Base-by-base conservation (phyloP, 2,113 vertebrate species). In the Morone chrysops region DNA sequence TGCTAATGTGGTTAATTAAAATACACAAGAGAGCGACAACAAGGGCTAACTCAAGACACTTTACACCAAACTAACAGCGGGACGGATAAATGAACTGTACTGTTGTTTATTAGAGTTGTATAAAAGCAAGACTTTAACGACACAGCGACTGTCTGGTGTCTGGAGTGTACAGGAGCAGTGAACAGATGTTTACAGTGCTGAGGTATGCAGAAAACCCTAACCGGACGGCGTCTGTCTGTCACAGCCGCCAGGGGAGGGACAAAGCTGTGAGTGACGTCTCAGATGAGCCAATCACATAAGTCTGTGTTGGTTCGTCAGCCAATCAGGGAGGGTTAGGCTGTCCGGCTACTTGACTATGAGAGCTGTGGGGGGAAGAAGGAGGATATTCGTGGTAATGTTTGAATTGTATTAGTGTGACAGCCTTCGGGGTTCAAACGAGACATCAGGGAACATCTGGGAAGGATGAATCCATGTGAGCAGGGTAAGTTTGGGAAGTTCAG, bases 291-390 rank as follows among this genome's bases (percentile, higher is more conserved):
- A 95, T 93, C 87, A 85, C 1, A 8, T 11, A 0, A 13, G 2
- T 48, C 10, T 4, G 4, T 81, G 68, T 70, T 1, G 11, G 20
- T 40, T 68, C 18, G 0, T 22, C 63, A 77, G 68, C 95, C 93
- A 96, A 93, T 95, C 82, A 43, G 7, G 0, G 18, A 0, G 0
- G 0, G 57, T 70, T 90, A 70, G 78, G 82, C 77, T 88, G 86
- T 89, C 66, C 78, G 3, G 16, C 10, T 14, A 47, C 91, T 92
- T 94, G 92, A 93, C 83, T 89, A 36, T 93, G 92, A 92, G 91
- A 92, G 86, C 53, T 68, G 62, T 2, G 62, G n/a, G 11, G 11
- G 2, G 7, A 14, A 73, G 16, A 74, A 57, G 45, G 18, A 78
- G 41, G 54, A 84, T 79, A 38, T 63, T 53, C 9, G 22, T 18